phyloP scores from a whole-genome alignment of 2,113 vertebrate genomes.

The Misgurnus anguillicaudatus region DNA sequence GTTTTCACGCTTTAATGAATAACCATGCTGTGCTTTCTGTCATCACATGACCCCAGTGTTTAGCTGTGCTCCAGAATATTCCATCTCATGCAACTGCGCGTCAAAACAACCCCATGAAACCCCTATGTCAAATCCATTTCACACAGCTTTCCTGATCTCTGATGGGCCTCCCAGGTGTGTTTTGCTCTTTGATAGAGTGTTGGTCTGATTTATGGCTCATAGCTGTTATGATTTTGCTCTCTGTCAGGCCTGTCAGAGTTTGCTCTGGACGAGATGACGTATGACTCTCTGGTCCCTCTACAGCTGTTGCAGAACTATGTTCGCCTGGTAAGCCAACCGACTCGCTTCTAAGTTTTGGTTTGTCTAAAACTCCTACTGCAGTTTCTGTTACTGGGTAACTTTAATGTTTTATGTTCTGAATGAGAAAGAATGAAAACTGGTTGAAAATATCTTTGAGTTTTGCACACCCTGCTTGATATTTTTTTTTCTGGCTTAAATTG shows the following conservation, averaged over 20 bases:
- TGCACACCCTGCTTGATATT: too few species aligned
- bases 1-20: slow-evolving; percentile 27
- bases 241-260: slow-evolving; percentile 85
- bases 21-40: slow-evolving; percentile 12
- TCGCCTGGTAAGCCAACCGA: slow-evolving; percentile 80
- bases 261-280: slow-evolving; percentile 86
- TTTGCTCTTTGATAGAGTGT: slow-evolving; percentile 15
- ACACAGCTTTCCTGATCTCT: not conserved
- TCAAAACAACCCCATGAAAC: slow-evolving; percentile 17
- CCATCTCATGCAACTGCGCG: not conserved
- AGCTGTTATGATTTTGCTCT: slow-evolving; percentile 24
- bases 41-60: slow-evolving; percentile 7
- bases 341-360: not conserved
- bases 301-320: slow-evolving; percentile 92
- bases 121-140: slow-evolving; percentile 14
- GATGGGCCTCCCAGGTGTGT: not conserved
- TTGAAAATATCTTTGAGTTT: too few species aligned
- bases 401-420: not conserved
- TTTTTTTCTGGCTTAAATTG: too few species aligned
- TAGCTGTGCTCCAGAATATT: slow-evolving; percentile 33
- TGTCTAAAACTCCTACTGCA: not conserved
- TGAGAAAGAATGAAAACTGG: too few species aligned
- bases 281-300: slow-evolving; percentile 87
- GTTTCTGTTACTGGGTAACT: not conserved
- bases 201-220: slow-evolving; percentile 6